phyloP scores from a whole-genome alignment of 2,113 vertebrate species.

The Cephalopholis sonnerati region DNA sequence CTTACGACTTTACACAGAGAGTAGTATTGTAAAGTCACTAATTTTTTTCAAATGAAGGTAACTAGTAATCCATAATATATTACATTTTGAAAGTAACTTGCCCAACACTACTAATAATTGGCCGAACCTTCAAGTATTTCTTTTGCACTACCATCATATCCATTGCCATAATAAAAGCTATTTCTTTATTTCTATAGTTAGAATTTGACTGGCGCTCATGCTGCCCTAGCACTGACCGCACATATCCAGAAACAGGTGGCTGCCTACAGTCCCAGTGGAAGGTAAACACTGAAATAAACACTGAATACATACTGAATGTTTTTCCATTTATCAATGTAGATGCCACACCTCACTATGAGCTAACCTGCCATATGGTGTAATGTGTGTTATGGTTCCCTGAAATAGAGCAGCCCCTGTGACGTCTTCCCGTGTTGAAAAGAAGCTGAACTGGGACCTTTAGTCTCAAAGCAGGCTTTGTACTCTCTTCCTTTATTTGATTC shows the following conservation, averaged over 20 bases:
- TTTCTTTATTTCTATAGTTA: not conserved
- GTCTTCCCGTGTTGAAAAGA: constrained; percentile 43
- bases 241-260: constrained; percentile 15
- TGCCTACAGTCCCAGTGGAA: not conserved
- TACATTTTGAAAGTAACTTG: too few relatives aligned
- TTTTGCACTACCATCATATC: not conserved
- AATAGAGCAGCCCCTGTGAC: constrained; percentile 55
- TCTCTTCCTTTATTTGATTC: constrained; percentile 33
- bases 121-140: too few relatives aligned
- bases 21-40: too few relatives aligned
- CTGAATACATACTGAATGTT: not conserved
- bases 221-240: not conserved
- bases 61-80: too few relatives aligned
- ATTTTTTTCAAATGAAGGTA: too few relatives aligned
- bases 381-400: constrained; percentile 14
- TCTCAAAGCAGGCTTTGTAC: constrained; percentile 64
- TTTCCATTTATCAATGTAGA: not conserved
- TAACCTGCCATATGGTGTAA: constrained; percentile 27
- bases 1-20: too few relatives aligned
- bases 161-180: not conserved
- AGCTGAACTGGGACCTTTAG: constrained; percentile 13
- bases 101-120: too few relatives aligned
- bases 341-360: constrained; percentile 30
- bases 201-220: not conserved
- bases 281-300: constrained; percentile 21